Evolutionary conservation across 2,797 vertebrate species (phyloP), one percentile per base, ranked within the genome.

Genomic region (Kryptopterus vitreolus): DNA sequence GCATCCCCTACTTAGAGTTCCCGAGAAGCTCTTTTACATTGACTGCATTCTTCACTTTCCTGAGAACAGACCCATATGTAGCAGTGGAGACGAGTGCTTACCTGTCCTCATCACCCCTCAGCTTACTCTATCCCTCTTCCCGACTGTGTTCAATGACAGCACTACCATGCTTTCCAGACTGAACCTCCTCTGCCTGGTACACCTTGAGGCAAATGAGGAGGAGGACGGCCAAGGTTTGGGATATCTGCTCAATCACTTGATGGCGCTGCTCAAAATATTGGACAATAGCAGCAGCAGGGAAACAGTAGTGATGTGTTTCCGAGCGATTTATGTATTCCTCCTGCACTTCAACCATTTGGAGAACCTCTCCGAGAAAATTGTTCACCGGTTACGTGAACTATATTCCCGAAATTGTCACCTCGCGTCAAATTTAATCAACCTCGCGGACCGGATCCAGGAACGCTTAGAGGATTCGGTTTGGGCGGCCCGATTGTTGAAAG

Each of bases 41-140:
- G 93, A 96, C 86, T 96, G 94, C 55, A 90, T 98, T 62, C 87
- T 96, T 83, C 93, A 92, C 89, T 96, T 97, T 69, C 96, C 96
- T 0, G 96, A 98, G 89, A 98, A 98, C 88, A 93, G 94, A 6
- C 96, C 96, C 0, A 93, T 98, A 77, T 88, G 93, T 65, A 90
- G 91, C 0, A 84, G 90, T 0, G 86, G 89, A 0, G 94, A 95
- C 0, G 96, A 96, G 84, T 85, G 86, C 5, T 85, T 93, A 31
- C 96, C 96, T 0, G 92, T 97, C 80, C 91, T 96, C 73, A 90
- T 98, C 8, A 94, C 94, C 0, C 92, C 94, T 0, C 91, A 66
- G 33, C 88, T 95, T 0, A 93, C 94, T 0, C 85, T 82, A 0
- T 90, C 90, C 1, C 90, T 98, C 1, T 90, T 94, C 63, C 96